A percentile compares a stretch with the other conserved stretches of the same genome.
Conservation (phyloP, 64 coral and sea anemone genomes). For the Pachyseris speciosa region DNA sequence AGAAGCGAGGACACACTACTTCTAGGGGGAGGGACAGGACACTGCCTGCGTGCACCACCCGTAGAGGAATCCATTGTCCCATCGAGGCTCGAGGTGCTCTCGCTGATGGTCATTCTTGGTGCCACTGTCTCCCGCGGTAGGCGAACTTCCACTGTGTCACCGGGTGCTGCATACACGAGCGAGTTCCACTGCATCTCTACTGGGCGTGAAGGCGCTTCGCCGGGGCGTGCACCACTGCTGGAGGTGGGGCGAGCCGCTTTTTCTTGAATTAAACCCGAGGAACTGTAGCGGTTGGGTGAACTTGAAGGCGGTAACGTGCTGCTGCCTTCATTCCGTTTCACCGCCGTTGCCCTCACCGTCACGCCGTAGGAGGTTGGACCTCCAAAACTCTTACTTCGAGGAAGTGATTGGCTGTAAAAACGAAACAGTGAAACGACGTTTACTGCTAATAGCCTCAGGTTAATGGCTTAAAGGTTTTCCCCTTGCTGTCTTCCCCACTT, state of each 20-base stretch:
- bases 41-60: slow-evolving; percentile 58
- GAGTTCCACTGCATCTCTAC: slow-evolving; percentile 8
- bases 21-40: slow-evolving; percentile 82
- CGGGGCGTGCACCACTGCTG: not conserved
- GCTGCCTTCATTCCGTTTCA: slow-evolving; percentile 30
- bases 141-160: slow-evolving; percentile 42
- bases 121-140: slow-evolving; percentile 38
- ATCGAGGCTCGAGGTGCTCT: slow-evolving; percentile 88
- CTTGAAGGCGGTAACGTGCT: not conserved
- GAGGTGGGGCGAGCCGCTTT: not conserved
- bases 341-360: slow-evolving; percentile 45
- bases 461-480: too few relatives aligned
- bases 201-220: not conserved
- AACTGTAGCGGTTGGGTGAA: slow-evolving; percentile 8
- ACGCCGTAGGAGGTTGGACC: slow-evolving; percentile 61
- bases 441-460: too few relatives aligned
- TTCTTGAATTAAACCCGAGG: slow-evolving; percentile 43
- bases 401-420: slow-evolving; percentile 23
- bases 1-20: slow-evolving; percentile 78
- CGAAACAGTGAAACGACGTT: too few relatives aligned
- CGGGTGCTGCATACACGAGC: not conserved
- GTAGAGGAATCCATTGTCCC: slow-evolving; percentile 63
- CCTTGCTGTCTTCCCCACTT: too few relatives aligned
- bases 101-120: slow-evolving; percentile 43
- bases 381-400: slow-evolving; percentile 57